phyloP scores from a whole-genome alignment of 2,888 invertebrate genomes.

The Mimumesa dahlbomi region DNA sequence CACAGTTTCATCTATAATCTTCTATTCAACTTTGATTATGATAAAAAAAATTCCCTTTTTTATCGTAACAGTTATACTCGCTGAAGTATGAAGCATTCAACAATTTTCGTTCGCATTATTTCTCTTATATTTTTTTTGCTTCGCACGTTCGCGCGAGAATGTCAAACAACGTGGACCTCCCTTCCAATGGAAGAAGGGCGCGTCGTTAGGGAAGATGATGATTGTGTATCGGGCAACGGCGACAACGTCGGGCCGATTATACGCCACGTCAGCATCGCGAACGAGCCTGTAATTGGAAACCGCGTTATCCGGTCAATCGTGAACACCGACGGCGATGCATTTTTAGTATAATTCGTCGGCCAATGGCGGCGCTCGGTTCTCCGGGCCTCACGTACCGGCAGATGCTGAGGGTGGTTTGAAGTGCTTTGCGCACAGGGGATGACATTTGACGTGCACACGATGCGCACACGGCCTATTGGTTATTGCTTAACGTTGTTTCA shows the following conservation, averaged over 20 bases:
- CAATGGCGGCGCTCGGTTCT: slow-evolving; percentile 26
- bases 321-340: slow-evolving; percentile 57
- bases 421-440: slow-evolving; percentile 37
- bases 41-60: too few species aligned
- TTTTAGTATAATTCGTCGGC: slow-evolving; percentile 66
- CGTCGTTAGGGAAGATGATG: slow-evolving; percentile 49
- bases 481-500: slow-evolving; percentile 73
- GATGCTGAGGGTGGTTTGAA: slow-evolving; percentile 6
- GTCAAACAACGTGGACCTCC: too few species aligned
- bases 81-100: too few species aligned
- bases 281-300: slow-evolving; percentile 70
- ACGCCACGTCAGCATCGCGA: slow-evolving; percentile 51
- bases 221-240: slow-evolving; percentile 40
- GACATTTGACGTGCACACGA: slow-evolving; percentile 71
- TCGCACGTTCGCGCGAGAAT: too few species aligned
- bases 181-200: slow-evolving; percentile 36
- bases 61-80: too few species aligned
- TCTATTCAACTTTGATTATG: too few species aligned
- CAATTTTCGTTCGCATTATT: too few species aligned
- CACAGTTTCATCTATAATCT: not conserved
- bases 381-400: not conserved
- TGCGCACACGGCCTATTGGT: slow-evolving; percentile 71
- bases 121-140: too few species aligned
- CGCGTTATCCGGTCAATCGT: slow-evolving; percentile 69
- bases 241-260: slow-evolving; percentile 56